Conservation (phyloP, 2,113 vertebrate genomes). For the Catharus minimus region DNA sequence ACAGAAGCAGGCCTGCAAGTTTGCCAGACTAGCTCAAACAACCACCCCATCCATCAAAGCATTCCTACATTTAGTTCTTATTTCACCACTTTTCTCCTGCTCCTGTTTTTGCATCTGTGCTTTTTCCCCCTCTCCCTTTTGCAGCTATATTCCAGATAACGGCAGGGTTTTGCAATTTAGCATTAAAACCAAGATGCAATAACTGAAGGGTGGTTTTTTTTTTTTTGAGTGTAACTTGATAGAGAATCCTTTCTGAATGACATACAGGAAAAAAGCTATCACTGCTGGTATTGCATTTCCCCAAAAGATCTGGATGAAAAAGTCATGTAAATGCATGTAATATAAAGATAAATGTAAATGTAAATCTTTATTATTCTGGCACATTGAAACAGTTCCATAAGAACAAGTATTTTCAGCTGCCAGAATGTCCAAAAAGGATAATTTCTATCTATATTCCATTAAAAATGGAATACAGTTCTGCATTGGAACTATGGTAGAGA, state of each 20-base stretch:
- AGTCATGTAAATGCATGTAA: neutral
- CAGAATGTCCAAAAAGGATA: neutral
- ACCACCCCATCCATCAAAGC: neutral
- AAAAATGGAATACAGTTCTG: neutral
- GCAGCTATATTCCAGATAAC: neutral
- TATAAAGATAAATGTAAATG: neutral
- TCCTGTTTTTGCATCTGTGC: neutral
- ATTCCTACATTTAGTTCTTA: neutral
- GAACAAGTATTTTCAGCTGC: neutral
- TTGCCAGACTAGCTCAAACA: neutral
- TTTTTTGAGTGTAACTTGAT: neutral
- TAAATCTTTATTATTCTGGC: neutral
- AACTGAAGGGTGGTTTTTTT: fast-evolving
- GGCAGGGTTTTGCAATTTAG: neutral
- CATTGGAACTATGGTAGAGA: neutral
- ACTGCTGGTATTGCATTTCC: neutral
- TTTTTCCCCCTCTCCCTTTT: neutral
- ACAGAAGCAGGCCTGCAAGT: neutral
- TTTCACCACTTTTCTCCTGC: neutral
- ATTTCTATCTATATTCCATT: neutral
- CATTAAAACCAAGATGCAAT: neutral
- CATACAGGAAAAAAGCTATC: neutral
- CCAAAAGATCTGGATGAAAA: neutral
- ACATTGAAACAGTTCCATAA: neutral
- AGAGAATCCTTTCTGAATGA: neutral